These are phyloP conservation scores for Myrmecophaga tridactyla DNA, from an alignment of 2,113 vertebrate genomes.

Conservation along the genomic window DNA sequence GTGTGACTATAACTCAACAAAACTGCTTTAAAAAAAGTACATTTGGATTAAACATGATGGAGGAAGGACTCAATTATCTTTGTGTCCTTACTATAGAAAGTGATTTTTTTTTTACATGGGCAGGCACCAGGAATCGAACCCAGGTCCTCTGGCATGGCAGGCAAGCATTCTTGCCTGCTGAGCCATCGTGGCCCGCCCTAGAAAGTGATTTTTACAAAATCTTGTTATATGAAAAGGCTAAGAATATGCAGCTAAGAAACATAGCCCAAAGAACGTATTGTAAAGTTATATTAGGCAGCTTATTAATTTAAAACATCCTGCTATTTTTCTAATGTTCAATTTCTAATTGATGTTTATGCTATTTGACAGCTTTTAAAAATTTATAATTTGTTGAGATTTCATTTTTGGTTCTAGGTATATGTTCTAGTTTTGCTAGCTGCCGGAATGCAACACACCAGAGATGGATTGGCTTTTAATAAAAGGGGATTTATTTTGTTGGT, in stretches of 20 bases:
- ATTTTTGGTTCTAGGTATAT: neutral
- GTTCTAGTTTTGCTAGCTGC: too few species aligned
- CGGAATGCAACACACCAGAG: too few species aligned
- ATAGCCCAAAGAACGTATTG: neutral
- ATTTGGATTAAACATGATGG: neutral
- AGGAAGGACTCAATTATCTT: neutral
- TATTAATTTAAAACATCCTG: neutral
- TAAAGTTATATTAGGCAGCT: neutral
- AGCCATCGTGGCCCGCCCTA: too few species aligned
- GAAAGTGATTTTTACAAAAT: neutral
- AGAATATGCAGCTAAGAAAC: neutral
- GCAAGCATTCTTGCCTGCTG: too few species aligned
- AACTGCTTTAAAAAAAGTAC: neutral
- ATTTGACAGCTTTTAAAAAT: neutral
- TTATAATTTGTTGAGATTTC: neutral
- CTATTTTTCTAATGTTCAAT: neutral
- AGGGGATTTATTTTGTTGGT: too few species aligned
- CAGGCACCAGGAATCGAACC: too few species aligned
- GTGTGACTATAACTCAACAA: too few species aligned
- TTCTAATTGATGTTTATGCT: slow-evolving; percentile 4
- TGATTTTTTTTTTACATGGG: too few species aligned
- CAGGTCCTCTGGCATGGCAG: too few species aligned
- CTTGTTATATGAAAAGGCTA: neutral
- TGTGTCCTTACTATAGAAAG: neutral
- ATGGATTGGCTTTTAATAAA: too few species aligned